A percentile compares a stretch with the other conserved stretches of the same genome.
Evolutionary conservation across 37 sponge, comb jelly and placozoan genomes (phyloP).

Genomic region (Halichondria panicea): DNA sequence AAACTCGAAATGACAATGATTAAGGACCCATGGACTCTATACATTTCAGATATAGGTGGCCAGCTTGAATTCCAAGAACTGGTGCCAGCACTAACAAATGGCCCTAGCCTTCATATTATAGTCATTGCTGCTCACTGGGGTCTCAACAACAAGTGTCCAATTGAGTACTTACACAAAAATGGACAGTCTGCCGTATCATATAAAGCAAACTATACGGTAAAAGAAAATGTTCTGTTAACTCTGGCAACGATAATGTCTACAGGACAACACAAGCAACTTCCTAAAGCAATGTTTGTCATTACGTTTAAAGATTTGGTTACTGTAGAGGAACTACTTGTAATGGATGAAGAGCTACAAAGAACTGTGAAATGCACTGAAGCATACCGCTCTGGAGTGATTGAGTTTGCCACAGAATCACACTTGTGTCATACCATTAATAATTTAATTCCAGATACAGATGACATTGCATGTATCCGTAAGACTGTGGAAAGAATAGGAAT

Average conservation of each 20-base stretch:
- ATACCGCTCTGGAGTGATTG: slow-evolving; percentile 6
- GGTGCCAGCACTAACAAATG: slow-evolving; percentile 2
- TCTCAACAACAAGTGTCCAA: background rate
- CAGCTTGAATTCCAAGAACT: slow-evolving; percentile 31
- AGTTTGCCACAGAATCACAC: slow-evolving; percentile 1
- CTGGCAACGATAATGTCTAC: slow-evolving; percentile 11
- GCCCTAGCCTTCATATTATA: background rate
- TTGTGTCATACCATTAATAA: background rate
- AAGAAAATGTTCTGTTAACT: background rate
- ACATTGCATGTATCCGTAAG: background rate
- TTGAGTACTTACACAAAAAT: background rate
- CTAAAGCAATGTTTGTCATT: background rate
- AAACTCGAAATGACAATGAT: too few species aligned
- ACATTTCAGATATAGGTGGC: slow-evolving; percentile 18
- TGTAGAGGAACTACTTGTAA: background rate
- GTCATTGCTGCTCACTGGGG: background rate
- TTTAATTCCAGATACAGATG: background rate
- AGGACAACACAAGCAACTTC: background rate
- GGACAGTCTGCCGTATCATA: background rate
- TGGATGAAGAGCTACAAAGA: background rate
- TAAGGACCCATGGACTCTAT: slow-evolving; percentile 3
- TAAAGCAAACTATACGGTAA: background rate
- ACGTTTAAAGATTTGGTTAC: slow-evolving; percentile 2
- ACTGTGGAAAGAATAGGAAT: background rate
- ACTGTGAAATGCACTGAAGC: background rate